phyloP scores from a whole-genome alignment of 2,113 vertebrate species.

The Ramphastos sulfuratus region DNA sequence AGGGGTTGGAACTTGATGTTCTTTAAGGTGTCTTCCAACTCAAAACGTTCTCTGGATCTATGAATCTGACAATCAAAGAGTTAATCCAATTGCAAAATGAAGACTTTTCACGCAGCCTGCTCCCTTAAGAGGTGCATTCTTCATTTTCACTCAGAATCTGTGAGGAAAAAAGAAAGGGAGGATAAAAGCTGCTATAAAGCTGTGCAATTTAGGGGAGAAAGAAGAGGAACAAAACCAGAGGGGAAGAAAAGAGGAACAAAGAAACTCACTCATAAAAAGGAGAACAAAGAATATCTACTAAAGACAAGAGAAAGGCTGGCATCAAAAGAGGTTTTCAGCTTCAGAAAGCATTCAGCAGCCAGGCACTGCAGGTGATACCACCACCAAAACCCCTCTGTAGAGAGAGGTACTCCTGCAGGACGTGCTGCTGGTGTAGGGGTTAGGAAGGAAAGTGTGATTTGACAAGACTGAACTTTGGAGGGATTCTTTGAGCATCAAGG shows the following conservation, averaged over 20 bases:
- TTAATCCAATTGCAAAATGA: not conserved
- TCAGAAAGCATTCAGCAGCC: not conserved
- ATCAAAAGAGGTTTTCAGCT: slow-evolving; percentile 31
- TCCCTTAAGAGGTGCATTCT: not conserved
- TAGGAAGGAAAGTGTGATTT: slow-evolving; percentile 2
- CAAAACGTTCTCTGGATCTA: no score
- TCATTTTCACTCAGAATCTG: slow-evolving; percentile 16
- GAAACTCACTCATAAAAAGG: not conserved
- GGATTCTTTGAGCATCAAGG: not conserved
- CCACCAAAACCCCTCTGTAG: not conserved
- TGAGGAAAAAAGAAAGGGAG: not conserved
- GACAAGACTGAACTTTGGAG: slow-evolving; percentile 6
- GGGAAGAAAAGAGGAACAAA: not conserved
- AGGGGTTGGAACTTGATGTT: no score
- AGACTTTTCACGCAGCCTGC: not conserved
- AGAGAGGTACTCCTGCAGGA: not conserved
- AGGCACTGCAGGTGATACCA: slow-evolving; percentile 3
- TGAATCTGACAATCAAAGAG: not conserved
- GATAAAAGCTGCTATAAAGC: slow-evolving; percentile 33
- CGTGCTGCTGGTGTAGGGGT: not conserved
- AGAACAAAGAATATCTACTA: not conserved
- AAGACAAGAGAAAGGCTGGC: not conserved
- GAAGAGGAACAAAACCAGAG: slow-evolving; percentile 16
- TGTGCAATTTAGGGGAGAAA: slow-evolving; percentile 30
- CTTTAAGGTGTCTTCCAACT: no score